Base-by-base conservation (phyloP, 2,797 vertebrate genomes). In the Numenius phaeopus region DNA sequence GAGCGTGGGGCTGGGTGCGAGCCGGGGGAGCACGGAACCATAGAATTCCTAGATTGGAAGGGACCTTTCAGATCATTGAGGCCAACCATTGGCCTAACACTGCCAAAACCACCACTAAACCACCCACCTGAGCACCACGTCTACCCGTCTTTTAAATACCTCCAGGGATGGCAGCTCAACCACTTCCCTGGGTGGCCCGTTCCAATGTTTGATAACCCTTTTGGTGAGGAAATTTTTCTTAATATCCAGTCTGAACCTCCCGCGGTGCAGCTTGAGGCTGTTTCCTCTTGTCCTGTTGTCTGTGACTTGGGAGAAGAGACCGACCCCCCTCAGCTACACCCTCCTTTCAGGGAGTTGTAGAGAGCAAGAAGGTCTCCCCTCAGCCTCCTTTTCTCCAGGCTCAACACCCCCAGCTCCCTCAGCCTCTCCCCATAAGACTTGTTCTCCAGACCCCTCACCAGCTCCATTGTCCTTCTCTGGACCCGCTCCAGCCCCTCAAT, bases 1-100 rank as follows among this genome's bases (percentile, higher is more conserved):
- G 2, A 11, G 37, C 18, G 2, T 2, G 8, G 9, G 18, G 22
- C 39, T 23, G 55, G 10, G 11, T 16, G 37, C 2, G 24, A 10
- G 20, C 37, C 1, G 3, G 24, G 30, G 18, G 42, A 40, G 44
- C 54, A 40, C 2, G 5, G 15, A 37, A 37, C 27, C 34, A 26
- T 17, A 26, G 58, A 17, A 18, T 26, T 7, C 11, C 34, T 27
- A 8, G 24, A 24, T 26, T n/a, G 30, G 32, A 57, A 21, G 20
- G 30, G 32, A n/a, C 7, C 20, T 57, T 57, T 57, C 21, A 22
- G 32, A 26, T 37, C 10, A 26, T 26, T 16, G 7, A 37, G 15
- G 37, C 57, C 34, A 59, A 34, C 15, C 34, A 17, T 37, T 16
- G 37, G 11, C 34, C 34, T 17, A 59, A 24, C n/a, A 5, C 57